A percentile compares a stretch with the other conserved stretches of the same genome.
phyloP scores from a whole-genome alignment of 2,888 invertebrate genomes.

The Theretra japonica region DNA sequence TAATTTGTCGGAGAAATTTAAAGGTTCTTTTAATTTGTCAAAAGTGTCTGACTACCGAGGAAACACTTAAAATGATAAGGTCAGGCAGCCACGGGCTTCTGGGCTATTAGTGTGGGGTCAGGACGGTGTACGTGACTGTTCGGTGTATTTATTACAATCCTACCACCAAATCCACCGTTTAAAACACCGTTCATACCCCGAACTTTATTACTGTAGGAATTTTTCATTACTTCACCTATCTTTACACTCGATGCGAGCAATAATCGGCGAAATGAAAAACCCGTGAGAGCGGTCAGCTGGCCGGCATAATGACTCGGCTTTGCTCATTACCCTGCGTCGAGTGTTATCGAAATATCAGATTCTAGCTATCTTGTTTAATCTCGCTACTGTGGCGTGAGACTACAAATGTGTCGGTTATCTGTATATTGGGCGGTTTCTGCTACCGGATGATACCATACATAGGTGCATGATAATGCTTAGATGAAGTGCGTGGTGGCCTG shows the following conservation, averaged over 20 bases:
- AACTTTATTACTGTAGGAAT: constrained; percentile 68
- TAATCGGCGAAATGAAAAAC: constrained; percentile 68
- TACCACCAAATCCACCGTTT: not conserved
- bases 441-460: too few species aligned
- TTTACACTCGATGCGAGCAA: constrained; percentile 52
- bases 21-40: too few species aligned
- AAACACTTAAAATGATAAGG: too few species aligned
- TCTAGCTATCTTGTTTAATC: constrained; percentile 56
- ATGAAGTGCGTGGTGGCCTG: too few species aligned
- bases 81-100: too few species aligned
- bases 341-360: constrained; percentile 66
- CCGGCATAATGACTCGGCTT: constrained; percentile 55
- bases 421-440: constrained; percentile 16
- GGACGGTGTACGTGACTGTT: too few species aligned
- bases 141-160: too few species aligned
- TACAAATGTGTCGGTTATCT: constrained; percentile 24
- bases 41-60: too few species aligned
- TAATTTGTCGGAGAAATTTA: too few species aligned
- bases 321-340: constrained; percentile 73
- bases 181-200: constrained; percentile 34
- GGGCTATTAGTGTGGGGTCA: too few species aligned
- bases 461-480: not conserved
- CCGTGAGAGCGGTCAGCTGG: constrained; percentile 71
- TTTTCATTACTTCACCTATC: constrained; percentile 70
- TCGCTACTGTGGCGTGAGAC: constrained; percentile 38